phyloP scores from a whole-genome alignment of 2,888 invertebrate species.

The Pseudococcus longispinus region DNA sequence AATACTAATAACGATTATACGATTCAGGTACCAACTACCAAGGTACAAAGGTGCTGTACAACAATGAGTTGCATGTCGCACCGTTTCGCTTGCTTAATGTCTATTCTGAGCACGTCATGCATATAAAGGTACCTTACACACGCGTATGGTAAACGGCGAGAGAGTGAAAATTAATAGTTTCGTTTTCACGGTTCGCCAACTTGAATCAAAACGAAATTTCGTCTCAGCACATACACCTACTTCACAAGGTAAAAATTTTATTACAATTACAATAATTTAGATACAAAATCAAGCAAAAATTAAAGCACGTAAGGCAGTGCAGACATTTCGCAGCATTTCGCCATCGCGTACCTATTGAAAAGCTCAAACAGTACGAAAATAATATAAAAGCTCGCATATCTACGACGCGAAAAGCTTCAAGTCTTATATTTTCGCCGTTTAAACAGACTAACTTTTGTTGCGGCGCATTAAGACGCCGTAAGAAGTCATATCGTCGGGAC shows the following conservation, averaged over 20 bases:
- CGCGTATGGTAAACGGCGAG: background rate
- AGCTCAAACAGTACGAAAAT: background rate
- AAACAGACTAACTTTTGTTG: conserved; percentile 44
- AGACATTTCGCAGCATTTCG: background rate
- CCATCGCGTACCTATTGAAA: background rate
- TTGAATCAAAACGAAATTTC: background rate
- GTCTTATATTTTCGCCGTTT: conserved; percentile 32
- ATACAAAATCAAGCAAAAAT: background rate
- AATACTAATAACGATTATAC: background rate
- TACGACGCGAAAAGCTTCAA: background rate
- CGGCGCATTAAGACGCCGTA: conserved; percentile 47
- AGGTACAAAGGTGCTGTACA: background rate
- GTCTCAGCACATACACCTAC: background rate
- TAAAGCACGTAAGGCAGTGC: background rate
- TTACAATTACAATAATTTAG: background rate
- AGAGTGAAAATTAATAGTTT: conserved; percentile 24
- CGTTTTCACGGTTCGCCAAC: conserved; percentile 13
- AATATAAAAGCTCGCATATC: background rate
- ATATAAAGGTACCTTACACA: background rate
- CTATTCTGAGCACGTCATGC: conserved; percentile 34
- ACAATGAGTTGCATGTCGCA: conserved; percentile 20
- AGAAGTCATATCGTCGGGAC: conserved; percentile 47
- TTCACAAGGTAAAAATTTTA: background rate
- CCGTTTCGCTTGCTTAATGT: conserved; percentile 15
- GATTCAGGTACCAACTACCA: conserved; percentile 11